A percentile compares a stretch with the other conserved stretches of the same genome.
phyloP scores from a whole-genome alignment of 2,797 vertebrate species.

The Euphonia xanthogaster region DNA sequence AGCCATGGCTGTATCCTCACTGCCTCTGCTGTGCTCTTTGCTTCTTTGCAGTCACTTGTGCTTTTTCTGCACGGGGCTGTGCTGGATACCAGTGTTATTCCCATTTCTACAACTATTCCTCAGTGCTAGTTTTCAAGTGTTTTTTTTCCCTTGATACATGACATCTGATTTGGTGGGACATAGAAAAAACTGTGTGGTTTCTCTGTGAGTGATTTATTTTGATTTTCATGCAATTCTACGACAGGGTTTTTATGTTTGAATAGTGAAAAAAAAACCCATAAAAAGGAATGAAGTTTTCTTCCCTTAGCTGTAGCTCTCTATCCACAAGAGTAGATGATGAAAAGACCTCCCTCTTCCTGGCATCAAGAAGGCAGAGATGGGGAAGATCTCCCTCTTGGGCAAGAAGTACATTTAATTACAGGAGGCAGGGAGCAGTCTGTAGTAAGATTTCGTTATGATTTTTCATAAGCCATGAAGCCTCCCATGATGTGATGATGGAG shows the following conservation, averaged over 20 bases:
- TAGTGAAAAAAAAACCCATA: neutral
- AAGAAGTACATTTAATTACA: neutral
- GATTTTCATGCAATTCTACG: neutral
- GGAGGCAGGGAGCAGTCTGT: neutral
- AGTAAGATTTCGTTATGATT: neutral
- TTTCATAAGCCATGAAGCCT: neutral
- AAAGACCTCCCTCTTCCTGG: neutral
- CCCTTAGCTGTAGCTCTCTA: neutral
- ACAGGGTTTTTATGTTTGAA: neutral
- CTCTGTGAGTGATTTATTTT: neutral
- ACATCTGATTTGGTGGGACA: neutral
- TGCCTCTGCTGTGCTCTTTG: neutral
- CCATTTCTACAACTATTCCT: neutral
- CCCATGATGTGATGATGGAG: neutral
- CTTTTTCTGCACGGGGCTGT: neutral
- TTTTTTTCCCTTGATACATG: neutral
- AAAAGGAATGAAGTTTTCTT: neutral
- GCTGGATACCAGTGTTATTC: neutral
- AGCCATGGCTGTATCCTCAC: neutral
- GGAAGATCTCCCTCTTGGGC: neutral
- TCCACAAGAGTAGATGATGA: neutral
- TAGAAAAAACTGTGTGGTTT: neutral
- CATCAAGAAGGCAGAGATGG: neutral
- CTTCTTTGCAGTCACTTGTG: neutral
- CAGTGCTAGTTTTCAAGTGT: neutral